Conservation (phyloP, 30 jellyfish, hydroid and myxozoan species). For the Turritopsis dohrnii region DNA sequence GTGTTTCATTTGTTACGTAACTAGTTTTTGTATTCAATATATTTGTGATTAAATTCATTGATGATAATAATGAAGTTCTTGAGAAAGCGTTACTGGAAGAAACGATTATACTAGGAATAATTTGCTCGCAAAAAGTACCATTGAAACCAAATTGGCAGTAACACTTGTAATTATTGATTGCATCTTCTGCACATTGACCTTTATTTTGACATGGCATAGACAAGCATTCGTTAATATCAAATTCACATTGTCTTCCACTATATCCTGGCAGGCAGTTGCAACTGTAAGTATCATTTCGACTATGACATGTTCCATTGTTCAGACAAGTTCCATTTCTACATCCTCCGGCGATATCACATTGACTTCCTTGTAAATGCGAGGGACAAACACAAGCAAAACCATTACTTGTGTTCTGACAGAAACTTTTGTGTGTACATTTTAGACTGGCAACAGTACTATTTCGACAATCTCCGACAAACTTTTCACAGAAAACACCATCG, state of each 20-base stretch:
- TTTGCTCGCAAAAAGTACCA: constrained; percentile 21
- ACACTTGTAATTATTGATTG: not conserved
- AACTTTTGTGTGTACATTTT: constrained; percentile 28
- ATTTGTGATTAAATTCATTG: not conserved
- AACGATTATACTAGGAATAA: not conserved
- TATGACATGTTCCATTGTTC: constrained; percentile 44
- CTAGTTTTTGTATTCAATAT: not conserved
- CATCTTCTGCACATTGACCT: constrained; percentile 35
- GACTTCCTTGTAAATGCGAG: constrained; percentile 53
- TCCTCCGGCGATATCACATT: constrained; percentile 38
- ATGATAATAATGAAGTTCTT: not conserved
- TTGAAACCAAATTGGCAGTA: constrained; percentile 14
- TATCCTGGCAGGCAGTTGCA: constrained; percentile 18
- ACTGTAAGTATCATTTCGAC: not conserved
- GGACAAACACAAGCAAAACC: constrained; percentile 80
- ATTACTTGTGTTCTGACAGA: constrained; percentile 40
- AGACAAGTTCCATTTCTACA: constrained; percentile 57
- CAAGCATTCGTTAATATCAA: constrained; percentile 22
- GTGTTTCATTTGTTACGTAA: not conserved
- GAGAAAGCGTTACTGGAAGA: not conserved
- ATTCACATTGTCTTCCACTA: constrained; percentile 20
- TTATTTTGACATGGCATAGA: constrained; percentile 20
- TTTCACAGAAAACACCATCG: constrained; percentile 58
- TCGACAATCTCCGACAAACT: constrained; percentile 67
- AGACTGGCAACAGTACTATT: constrained; percentile 35